Percentiles rank a stretch among this genome's conserved stretches.
These are phyloP conservation scores for Autographa gamma DNA, from an alignment of 2,888 invertebrate genomes.

Conservation along the genomic window DNA sequence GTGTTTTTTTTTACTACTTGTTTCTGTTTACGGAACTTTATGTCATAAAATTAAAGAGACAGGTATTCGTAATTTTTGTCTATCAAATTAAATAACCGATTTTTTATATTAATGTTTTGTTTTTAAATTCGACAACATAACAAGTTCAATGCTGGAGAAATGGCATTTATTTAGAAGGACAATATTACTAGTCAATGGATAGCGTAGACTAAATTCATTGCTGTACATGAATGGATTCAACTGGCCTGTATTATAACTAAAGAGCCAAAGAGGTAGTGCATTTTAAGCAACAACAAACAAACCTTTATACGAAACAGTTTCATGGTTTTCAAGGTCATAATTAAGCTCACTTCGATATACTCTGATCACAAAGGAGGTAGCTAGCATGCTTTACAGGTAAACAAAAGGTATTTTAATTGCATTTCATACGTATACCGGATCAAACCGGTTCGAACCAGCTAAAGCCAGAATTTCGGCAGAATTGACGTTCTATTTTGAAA, in stretches of 20 bases:
- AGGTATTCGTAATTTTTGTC: no score
- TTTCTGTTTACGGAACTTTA: not conserved
- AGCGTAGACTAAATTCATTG: no score
- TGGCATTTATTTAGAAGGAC: no score
- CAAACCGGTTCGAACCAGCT: constrained; percentile 4
- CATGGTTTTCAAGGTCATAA: not conserved
- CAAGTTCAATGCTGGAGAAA: no score
- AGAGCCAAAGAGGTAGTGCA: not conserved
- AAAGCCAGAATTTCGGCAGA: not conserved
- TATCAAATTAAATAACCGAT: no score
- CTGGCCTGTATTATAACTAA: not conserved
- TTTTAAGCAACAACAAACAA: not conserved
- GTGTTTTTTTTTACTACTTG: not conserved
- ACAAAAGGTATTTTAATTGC: constrained; percentile 1
- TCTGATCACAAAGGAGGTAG: not conserved
- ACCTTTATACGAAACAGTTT: not conserved
- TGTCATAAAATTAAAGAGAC: no score
- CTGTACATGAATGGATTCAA: no score
- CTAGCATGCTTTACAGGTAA: not conserved
- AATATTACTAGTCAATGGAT: no score
- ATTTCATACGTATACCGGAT: not conserved
- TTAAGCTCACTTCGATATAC: not conserved
- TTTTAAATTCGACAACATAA: no score
- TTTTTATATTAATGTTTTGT: no score
- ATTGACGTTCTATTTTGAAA: not conserved